Percentiles rank a stretch among this genome's conserved stretches.
Conservation (phyloP, 2,888 invertebrate species). For the Fragum sueziense region DNA sequence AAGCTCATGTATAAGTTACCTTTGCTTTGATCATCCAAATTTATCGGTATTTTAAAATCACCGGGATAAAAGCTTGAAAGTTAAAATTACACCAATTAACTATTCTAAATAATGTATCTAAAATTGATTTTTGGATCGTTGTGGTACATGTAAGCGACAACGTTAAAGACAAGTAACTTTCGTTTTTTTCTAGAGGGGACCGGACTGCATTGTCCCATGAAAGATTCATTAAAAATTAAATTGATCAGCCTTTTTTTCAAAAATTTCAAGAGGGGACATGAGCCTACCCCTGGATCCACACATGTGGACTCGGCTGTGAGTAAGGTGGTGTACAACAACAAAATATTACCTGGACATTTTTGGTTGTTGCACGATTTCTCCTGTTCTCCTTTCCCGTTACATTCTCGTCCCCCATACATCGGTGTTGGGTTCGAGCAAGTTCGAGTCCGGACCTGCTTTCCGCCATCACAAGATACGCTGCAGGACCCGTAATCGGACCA, state of each 20-base stretch:
- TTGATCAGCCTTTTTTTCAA: neutral
- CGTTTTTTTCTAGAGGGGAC: neutral
- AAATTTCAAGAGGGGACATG: neutral
- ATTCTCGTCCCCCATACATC: neutral
- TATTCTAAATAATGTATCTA: too few species aligned
- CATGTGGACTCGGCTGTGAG: neutral
- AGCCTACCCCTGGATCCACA: neutral
- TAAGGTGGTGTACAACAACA: neutral
- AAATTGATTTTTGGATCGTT: too few species aligned
- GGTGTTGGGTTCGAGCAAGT: slow-evolving; percentile 12
- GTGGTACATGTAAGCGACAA: too few species aligned
- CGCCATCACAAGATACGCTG: neutral
- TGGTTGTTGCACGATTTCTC: neutral
- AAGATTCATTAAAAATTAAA: neutral
- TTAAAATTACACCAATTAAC: too few species aligned
- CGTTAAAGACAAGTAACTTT: neutral
- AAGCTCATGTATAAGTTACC: too few species aligned
- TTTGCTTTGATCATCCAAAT: too few species aligned
- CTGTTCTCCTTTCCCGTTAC: neutral
- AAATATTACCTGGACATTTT: slow-evolving; percentile 7
- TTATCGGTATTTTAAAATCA: too few species aligned
- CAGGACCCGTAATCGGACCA: neutral
- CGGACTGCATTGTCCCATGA: neutral
- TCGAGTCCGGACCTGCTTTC: neutral
- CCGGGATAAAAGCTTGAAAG: too few species aligned